Percentiles rank a stretch among this genome's conserved stretches.
phyloP scores from a whole-genome alignment of 2,888 invertebrate genomes.

The Agrotis ipsilon region DNA sequence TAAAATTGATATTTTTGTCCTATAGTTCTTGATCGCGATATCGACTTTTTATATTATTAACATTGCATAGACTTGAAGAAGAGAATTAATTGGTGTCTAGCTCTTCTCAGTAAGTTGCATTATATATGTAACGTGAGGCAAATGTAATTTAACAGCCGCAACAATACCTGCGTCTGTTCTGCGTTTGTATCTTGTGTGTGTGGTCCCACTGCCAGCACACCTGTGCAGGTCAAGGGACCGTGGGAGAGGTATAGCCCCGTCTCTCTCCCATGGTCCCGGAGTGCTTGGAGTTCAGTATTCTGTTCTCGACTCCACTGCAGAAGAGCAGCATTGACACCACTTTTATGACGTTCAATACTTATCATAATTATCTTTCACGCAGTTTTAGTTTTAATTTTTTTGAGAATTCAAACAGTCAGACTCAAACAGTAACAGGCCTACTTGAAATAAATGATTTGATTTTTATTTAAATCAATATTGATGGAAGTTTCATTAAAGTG shows the following conservation, averaged over 20 bases:
- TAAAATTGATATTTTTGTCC: neutral
- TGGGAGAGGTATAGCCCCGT: conserved; percentile 78
- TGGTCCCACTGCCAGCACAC: no score
- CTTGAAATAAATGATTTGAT: no score
- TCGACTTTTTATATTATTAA: conserved; percentile 49
- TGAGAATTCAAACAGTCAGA: no score
- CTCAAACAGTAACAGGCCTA: no score
- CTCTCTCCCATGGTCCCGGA: conserved; percentile 69
- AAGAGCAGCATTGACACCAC: conserved; percentile 81
- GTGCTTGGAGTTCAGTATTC: conserved; percentile 82
- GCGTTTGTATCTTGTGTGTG: conserved; percentile 63
- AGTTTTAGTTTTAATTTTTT: no score
- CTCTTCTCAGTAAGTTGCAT: conserved; percentile 83
- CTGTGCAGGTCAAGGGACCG: conserved; percentile 45
- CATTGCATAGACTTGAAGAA: conserved; percentile 31
- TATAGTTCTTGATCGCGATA: conserved; percentile 70
- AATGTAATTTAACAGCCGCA: conserved; percentile 67
- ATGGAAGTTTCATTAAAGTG: no score
- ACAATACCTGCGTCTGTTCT: conserved; percentile 68
- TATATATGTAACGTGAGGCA: conserved; percentile 66
- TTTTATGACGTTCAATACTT: conserved; percentile 59
- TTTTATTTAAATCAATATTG: no score
- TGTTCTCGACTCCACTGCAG: conserved; percentile 85
- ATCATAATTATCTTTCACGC: neutral
- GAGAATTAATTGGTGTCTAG: conserved; percentile 74